Evolutionary conservation across 2,797 vertebrate genomes (phyloP), one percentile per base, ranked within the genome.

Genomic region (Coracias cyanogaster): DNA sequence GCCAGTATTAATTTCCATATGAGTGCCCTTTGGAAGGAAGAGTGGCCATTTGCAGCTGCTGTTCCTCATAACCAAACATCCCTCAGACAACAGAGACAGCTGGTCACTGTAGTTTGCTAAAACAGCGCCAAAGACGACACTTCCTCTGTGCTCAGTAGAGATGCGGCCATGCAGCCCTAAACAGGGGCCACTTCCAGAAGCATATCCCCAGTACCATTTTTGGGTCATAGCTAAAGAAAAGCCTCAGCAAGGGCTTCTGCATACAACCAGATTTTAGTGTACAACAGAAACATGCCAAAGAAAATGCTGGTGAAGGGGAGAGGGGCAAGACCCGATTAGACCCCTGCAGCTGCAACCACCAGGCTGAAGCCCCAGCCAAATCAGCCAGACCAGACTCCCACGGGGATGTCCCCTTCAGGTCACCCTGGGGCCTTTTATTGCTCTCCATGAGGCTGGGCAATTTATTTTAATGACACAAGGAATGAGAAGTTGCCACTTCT

Each of bases 241-340:
- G 1, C 7, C 20, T 37, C 51, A 54, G 6, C 21, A 48, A 33
- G 26, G 19, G 15, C 20, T 81, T 41, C 17, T 19, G 4, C 1
- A 0, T 61, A 61, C 0, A 0, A 76, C 20, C 22, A 62, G 19
- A 31, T 22, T 84, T 35, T 19, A 16, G 8, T 0, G 0, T 20
- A 20, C 26, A 46, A 60, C 3, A 78, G 43, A n/a, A 65, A 28
- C 25, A 24, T 2, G 0, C 8, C 31, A 29, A 80, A 46, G 9
- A 49, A 86, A 79, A 87, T 24, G 12, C 57, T 58, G 33, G 12
- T 49, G 33, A 67, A 15, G 15, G 26, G 19, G 2, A 57, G 37
- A 62, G 15, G 4, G 13, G 6, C 0, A 3, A 81, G 26, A 77
- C 21, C 15, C 2, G 1, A n/a, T 21, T 25, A 61, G 3, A 2